These are phyloP conservation scores for Drosophila pegasa DNA, from an alignment of 2,888 invertebrate species.

Conservation along the genomic window DNA sequence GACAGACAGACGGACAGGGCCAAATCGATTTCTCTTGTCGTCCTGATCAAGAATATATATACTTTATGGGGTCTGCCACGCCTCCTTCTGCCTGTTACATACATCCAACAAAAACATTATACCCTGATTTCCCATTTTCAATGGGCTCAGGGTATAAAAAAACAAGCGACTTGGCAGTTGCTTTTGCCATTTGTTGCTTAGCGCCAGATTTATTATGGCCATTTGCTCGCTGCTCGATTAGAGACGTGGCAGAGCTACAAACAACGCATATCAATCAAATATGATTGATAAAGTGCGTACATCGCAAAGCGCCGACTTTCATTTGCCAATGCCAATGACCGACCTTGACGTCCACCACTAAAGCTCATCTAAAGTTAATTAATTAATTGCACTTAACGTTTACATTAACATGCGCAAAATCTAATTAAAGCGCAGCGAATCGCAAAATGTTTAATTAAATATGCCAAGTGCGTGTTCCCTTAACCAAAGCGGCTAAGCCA, in stretches of 20 bases:
- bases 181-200: conserved; percentile 31
- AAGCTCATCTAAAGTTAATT: conserved; percentile 28
- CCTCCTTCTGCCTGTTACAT: too few species aligned
- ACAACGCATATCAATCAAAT: conserved; percentile 25
- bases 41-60: too few species aligned
- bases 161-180: conserved; percentile 39
- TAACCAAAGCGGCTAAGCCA: conserved; percentile 25
- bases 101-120: too few species aligned
- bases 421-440: conserved; percentile 39
- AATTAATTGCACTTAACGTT: conserved; percentile 30
- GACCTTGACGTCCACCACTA: conserved; percentile 22
- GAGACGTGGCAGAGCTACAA: conserved; percentile 29
- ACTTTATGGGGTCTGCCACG: too few species aligned
- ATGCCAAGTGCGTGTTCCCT: conserved; percentile 49
- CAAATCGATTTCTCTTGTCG: too few species aligned
- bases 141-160: too few species aligned
- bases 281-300: conserved; percentile 11
- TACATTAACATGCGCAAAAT: conserved; percentile 34
- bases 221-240: conserved; percentile 38
- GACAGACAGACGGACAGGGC: too few species aligned
- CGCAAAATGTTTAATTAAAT: conserved; percentile 52
- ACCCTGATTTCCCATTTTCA: too few species aligned
- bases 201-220: conserved; percentile 32
- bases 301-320: conserved; percentile 15
- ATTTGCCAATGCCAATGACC: conserved; percentile 34